A percentile compares a stretch with the other conserved stretches of the same genome.
These are phyloP conservation scores for Meganola albula DNA, from an alignment of 2,888 invertebrate species.

Conservation along the genomic window DNA sequence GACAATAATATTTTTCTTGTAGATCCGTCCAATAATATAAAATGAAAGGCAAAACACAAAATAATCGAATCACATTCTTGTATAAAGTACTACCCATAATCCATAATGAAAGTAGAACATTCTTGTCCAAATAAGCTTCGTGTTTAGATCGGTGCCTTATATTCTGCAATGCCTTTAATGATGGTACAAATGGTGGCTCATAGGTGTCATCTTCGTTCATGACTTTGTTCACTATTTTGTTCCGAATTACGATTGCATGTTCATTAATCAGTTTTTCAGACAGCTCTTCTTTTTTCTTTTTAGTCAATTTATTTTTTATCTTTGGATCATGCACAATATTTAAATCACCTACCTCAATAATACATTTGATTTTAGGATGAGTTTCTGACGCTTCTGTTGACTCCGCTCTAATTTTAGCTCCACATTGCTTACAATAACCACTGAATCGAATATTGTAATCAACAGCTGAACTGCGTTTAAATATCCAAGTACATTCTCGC, in stretches of 20 bases:
- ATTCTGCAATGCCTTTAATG: slow-evolving; percentile 1
- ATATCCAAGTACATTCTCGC: not conserved
- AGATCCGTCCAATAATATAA: slow-evolving; percentile 1
- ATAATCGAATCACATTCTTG: not conserved
- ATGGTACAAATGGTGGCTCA: not conserved
- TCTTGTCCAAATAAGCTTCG: slow-evolving; percentile 9
- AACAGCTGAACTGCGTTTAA: not conserved
- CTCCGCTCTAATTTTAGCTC: not conserved
- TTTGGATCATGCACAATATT: not conserved
- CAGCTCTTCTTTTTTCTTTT: not conserved
- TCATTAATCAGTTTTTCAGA: not conserved
- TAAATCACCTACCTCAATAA: not conserved
- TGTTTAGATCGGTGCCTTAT: slow-evolving; percentile 1
- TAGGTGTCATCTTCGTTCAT: not conserved
- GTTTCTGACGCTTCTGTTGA: not conserved
- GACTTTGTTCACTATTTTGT: slow-evolving; percentile 1
- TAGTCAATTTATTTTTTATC: not conserved
- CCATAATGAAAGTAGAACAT: slow-evolving; percentile 4
- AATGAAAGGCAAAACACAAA: slow-evolving; percentile 1
- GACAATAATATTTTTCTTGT: not conserved
- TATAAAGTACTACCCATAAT: not conserved
- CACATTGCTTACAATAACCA: not conserved
- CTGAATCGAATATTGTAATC: not conserved
- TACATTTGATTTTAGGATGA: not conserved
- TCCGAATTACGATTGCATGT: slow-evolving; percentile 1